Evolutionary conservation across 2,797 vertebrate species (phyloP).

Genomic region (Staurois parvus): DNA sequence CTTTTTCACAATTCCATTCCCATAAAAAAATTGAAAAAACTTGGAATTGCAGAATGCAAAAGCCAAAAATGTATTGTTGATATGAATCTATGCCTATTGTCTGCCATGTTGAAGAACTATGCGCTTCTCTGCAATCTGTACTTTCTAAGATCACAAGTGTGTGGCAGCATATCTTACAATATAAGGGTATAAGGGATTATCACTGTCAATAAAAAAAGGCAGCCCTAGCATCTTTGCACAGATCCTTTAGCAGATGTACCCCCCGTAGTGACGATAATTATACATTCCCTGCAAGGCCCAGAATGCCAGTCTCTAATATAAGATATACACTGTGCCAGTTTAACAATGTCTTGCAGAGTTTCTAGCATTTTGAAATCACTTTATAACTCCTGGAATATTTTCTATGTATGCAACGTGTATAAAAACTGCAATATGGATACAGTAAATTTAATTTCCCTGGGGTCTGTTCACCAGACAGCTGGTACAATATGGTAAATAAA

Average conservation of each 20-base stretch:
- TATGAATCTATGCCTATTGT: too few species aligned
- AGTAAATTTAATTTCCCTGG: neutral
- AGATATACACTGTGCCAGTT: neutral
- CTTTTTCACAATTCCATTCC: neutral
- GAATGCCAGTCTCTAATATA: neutral
- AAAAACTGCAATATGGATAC: conserved; percentile 2
- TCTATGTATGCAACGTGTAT: neutral
- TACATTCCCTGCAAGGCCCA: neutral
- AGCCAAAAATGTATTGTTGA: neutral
- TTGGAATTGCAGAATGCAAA: neutral
- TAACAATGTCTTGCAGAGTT: neutral
- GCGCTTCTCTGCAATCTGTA: too few species aligned
- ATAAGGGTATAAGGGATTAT: neutral
- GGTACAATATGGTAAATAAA: neutral
- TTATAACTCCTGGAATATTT: neutral
- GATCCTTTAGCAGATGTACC: neutral
- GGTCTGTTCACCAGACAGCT: neutral
- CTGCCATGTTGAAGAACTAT: too few species aligned
- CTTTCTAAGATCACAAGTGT: neutral
- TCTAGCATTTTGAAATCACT: neutral
- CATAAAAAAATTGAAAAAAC: neutral
- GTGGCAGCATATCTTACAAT: neutral
- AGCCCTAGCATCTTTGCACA: neutral
- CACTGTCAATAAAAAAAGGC: neutral
- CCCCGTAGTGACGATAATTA: neutral